Base-by-base conservation (phyloP, 2,113 vertebrate species). In the Ramphastos sulfuratus region DNA sequence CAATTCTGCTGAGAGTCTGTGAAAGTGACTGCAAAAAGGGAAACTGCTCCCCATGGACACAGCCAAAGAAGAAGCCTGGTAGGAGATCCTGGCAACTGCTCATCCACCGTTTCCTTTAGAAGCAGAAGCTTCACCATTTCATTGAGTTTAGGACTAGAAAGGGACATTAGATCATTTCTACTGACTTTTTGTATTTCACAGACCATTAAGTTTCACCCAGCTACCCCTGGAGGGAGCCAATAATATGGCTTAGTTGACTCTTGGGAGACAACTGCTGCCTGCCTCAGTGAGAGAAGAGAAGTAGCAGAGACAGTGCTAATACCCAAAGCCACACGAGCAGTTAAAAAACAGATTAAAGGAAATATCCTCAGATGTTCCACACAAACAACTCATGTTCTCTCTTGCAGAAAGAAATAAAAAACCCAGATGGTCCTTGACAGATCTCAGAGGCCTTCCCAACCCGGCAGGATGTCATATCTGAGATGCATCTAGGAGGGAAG, bases 121-220 rank as follows among this genome's bases (percentile, higher is more conserved):
- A 88, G 61, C 39, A 72, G 61, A 71, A 85, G 87, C 95, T 96
- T 95, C 77, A 79, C 70, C 94, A 76, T 90, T 94, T 94, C 95
- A 94, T 61, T 93, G 85, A 77, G 58, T 95, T 96, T 95, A 94
- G 92, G 92, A 64, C 86, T 89, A 84, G 78, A 84, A 86, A 84
- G 90, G 90, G 92, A 96, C 70, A 95, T 96, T 82, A 94, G 85
- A 95, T 94, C 44, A 94, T 75, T 96, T 92, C 83, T 90, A 85
- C 83, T 93, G 95, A 96, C 91, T 96, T 96, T 72, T n/a, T 90
- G 71, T 78, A 79, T 92, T 89, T 93, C 92, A 94, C 27, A 83
- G 92, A 72, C 73, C 69, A 80, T 96, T 96, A 94, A 86, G 80
- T 84, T 96, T 94, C 70, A 86, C 52, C 93, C 88, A 83, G 95